phyloP scores from a whole-genome alignment of 2,797 vertebrate species.

The Harpagifer antarcticus region DNA sequence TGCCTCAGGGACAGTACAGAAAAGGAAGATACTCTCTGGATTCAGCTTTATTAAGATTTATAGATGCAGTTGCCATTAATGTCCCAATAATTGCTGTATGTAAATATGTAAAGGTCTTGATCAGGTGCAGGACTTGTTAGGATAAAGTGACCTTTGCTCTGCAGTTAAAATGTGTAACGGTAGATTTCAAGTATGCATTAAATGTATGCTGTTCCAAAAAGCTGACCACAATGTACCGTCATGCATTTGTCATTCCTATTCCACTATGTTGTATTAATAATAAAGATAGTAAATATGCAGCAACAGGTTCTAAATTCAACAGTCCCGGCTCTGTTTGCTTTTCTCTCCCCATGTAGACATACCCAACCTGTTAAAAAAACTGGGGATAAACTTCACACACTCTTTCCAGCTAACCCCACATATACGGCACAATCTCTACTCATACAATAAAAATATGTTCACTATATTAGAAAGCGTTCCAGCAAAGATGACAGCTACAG shows the following conservation, averaged over 20 bases:
- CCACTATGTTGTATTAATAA: conserved; percentile 6
- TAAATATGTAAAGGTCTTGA: background rate
- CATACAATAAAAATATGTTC: conserved; percentile 2
- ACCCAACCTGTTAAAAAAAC: conserved; percentile 20
- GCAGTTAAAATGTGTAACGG: background rate
- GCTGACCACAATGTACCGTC: background rate
- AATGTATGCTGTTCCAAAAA: background rate
- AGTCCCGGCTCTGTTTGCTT: conserved; percentile 38
- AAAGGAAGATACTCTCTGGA: conserved; percentile 1
- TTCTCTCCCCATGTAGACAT: conserved; percentile 35
- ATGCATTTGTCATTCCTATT: background rate
- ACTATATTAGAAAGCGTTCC: background rate
- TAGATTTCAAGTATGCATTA: background rate
- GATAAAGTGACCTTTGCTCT: too few relatives aligned
- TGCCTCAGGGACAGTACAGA: background rate
- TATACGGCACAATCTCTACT: conserved; percentile 8
- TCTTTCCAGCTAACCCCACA: conserved; percentile 14
- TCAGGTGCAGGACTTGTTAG: background rate
- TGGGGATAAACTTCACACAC: conserved; percentile 31
- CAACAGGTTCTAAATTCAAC: conserved; percentile 25
- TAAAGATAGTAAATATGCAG: conserved; percentile 1
- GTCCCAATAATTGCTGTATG: background rate
- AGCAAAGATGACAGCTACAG: background rate
- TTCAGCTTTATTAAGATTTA: background rate
- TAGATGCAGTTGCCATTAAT: background rate